A percentile compares a stretch with the other conserved stretches of the same genome.
phyloP scores from a whole-genome alignment of 2,888 invertebrate genomes.

The Cryptocephalus primarius region DNA sequence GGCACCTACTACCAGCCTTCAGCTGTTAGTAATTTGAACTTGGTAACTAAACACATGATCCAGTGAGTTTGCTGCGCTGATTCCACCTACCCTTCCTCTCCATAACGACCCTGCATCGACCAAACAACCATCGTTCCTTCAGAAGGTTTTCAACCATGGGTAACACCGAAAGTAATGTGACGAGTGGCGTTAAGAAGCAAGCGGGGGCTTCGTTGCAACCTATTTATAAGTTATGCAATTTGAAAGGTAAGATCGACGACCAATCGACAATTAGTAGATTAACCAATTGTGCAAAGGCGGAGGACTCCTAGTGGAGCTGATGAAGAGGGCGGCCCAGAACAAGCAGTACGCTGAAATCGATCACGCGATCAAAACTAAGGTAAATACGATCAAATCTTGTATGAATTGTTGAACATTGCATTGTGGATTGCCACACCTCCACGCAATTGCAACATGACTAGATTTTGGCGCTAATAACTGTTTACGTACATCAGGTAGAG shows the following conservation, averaged over 20 bases:
- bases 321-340: slow-evolving; percentile 81
- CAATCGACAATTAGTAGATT: neutral
- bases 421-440: too few species aligned
- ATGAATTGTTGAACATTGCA: neutral
- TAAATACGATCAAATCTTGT: slow-evolving; percentile 11
- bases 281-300: slow-evolving; percentile 49
- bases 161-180: slow-evolving; percentile 81
- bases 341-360: slow-evolving; percentile 88
- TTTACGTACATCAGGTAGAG: slow-evolving; percentile 47
- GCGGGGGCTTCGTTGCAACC: slow-evolving; percentile 76
- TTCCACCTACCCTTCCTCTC: too few species aligned
- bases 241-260: slow-evolving; percentile 72
- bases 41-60: too few species aligned
- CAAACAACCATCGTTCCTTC: too few species aligned
- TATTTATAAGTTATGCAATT: slow-evolving; percentile 79
- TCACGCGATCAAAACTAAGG: slow-evolving; percentile 79
- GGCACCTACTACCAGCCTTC: too few species aligned
- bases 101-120: too few species aligned
- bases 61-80: too few species aligned
- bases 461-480: too few species aligned
- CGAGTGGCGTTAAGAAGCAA: slow-evolving; percentile 91
- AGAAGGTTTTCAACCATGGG: slow-evolving; percentile 44
- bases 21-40: too few species aligned
- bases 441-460: too few species aligned
- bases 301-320: slow-evolving; percentile 85